Evolutionary conservation across 2,888 invertebrate genomes (phyloP), one percentile per base, ranked within the genome.

Genomic region (Brachynemurus nebulosus): DNA sequence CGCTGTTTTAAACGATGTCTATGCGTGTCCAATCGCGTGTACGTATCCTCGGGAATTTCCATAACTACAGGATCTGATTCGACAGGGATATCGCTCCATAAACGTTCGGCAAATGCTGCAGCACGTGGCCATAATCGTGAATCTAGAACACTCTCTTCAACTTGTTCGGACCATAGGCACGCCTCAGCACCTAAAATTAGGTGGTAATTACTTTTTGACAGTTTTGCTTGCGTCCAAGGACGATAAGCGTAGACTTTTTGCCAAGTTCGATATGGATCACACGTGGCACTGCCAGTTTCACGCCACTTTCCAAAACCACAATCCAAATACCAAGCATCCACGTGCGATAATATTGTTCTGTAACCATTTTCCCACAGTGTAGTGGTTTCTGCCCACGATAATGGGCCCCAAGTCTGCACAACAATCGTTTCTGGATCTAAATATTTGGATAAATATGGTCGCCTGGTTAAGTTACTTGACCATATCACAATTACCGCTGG

Each of bases 221-320:
- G 54, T 33, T 61, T 61, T 59, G 67, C 63, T 23, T 66, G 67
- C 47, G 71, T 68, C 80, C 85, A 82, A 1, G 86, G 88, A 50
- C 81, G 71, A 61, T 89, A 88, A 61, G 79, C 82, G 65, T 89
- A 90, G 40, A 88, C 74, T 49, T 80, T 81, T 61, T 89, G 88
- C 89, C 89, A 89, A 40, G 84, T 81, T 47, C 83, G 76, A 63
- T 89, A 90, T 7, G 88, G 88, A 16, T 86, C 84, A 60, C 89
- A 90, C 53, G 88, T 85, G 1, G 85, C 86, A 53, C 85, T 85
- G 2, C 85, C 84, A 20, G 77, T 78, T 57, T 85, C 81, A 18
- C 86, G 71, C 89, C 89, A 89, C 50, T 79, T 79, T 1, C 86
- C 86, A 60, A 84, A 86, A 1, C 89, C 89, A 59, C 88, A 89